phyloP scores from a whole-genome alignment of 2,888 invertebrate species.

The Clanis bilineata region DNA sequence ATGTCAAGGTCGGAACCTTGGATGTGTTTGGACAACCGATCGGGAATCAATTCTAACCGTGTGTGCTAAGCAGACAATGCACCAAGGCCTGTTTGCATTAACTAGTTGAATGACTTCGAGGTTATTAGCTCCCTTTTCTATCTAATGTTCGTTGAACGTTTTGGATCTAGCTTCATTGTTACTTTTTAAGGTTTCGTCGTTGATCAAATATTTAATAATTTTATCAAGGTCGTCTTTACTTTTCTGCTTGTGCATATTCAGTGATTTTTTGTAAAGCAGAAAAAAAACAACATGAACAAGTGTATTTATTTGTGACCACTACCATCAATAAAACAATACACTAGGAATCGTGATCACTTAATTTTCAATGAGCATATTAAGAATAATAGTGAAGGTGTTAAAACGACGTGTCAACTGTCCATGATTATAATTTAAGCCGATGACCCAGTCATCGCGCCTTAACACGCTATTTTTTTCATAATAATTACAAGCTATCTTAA shows the following conservation, averaged over 20 bases:
- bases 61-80: slow-evolving; percentile 26
- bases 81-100: slow-evolving; percentile 19
- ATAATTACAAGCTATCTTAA: background rate
- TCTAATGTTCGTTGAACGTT: background rate
- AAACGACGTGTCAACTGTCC: background rate
- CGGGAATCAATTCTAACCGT: slow-evolving; percentile 48
- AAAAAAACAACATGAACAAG: too few relatives aligned
- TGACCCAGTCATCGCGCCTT: background rate
- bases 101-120: slow-evolving; percentile 15
- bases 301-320: too few relatives aligned
- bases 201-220: background rate
- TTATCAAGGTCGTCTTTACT: background rate
- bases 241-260: background rate
- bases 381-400: too few relatives aligned
- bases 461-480: background rate
- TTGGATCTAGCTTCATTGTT: background rate
- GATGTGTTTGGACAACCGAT: slow-evolving; percentile 47
- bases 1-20: slow-evolving; percentile 60
- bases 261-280: background rate
- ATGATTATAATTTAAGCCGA: background rate
- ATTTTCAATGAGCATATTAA: background rate
- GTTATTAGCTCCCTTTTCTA: slow-evolving; percentile 5
- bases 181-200: background rate
- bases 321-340: too few relatives aligned
- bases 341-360: too few relatives aligned